Conservation (phyloP, 2,113 vertebrate genomes). For the Sylvia atricapilla region DNA sequence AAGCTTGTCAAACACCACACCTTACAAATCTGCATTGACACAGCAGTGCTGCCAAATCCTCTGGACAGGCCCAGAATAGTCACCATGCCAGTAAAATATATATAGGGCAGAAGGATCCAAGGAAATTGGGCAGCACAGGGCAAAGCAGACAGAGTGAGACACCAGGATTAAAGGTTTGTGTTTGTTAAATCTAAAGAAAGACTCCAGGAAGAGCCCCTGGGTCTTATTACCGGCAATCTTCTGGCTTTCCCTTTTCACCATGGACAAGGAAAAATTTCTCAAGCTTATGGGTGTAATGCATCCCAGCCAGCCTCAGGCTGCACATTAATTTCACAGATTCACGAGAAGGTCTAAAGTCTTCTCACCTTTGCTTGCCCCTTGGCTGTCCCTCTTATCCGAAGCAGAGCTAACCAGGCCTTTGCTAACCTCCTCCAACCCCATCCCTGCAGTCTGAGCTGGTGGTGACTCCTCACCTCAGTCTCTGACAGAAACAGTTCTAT, state of each 20-base stretch:
- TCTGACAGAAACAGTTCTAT: background rate
- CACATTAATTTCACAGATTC: background rate
- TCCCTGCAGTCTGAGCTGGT: background rate
- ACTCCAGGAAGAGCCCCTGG: background rate
- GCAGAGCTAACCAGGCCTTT: background rate
- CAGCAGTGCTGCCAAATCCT: background rate
- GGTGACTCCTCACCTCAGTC: background rate
- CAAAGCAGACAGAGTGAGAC: background rate
- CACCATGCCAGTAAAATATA: background rate
- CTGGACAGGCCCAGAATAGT: background rate
- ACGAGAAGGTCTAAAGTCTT: background rate
- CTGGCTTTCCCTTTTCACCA: background rate
- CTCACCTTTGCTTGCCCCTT: background rate
- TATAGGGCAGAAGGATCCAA: background rate
- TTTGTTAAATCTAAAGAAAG: background rate
- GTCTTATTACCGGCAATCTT: background rate
- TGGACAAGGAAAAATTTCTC: background rate
- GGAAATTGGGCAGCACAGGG: fast-evolving
- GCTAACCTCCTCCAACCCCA: background rate
- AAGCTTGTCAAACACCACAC: background rate
- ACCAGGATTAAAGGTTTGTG: background rate
- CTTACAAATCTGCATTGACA: background rate
- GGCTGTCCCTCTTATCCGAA: background rate
- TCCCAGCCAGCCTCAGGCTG: background rate
- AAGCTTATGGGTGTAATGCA: background rate